These are phyloP conservation scores for Saccostrea cuccullata DNA, from an alignment of 1,140 invertebrate species.

Conservation along the genomic window DNA sequence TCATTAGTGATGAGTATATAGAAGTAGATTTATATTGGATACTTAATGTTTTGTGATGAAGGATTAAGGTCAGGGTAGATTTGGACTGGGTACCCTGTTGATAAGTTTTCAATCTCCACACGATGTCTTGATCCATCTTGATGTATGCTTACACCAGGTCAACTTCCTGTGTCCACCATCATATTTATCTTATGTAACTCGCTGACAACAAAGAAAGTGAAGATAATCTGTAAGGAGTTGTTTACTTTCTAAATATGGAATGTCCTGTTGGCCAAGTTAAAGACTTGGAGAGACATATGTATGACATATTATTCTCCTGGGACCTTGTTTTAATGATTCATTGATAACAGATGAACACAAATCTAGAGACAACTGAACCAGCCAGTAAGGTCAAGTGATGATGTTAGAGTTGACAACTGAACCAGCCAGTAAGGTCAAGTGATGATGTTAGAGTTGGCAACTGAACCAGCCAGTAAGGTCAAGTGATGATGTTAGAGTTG, in stretches of 20 bases:
- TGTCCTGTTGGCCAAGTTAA: neutral
- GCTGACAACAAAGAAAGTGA: neutral
- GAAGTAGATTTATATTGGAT: neutral
- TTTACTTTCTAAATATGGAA: neutral
- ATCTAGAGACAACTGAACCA: too few species aligned
- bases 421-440: too few species aligned
- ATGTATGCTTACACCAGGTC: neutral
- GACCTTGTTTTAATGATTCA: too few species aligned
- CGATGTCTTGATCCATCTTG: neutral
- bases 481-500: too few species aligned
- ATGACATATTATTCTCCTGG: too few species aligned
- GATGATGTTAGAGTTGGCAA: too few species aligned
- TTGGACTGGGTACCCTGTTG: neutral
- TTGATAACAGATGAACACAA: too few species aligned
- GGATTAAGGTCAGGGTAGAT: neutral
- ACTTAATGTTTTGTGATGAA: neutral
- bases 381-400: too few species aligned
- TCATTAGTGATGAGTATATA: too few species aligned
- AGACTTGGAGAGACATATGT: too few species aligned
- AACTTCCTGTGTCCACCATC: neutral
- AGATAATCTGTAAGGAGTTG: neutral
- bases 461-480: too few species aligned
- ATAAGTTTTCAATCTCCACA: constrained; percentile 10
- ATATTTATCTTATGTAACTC: neutral
- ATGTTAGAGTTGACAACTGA: too few species aligned